phyloP scores from a whole-genome alignment of 1,140 invertebrate species.

The Holotrichia oblita region DNA sequence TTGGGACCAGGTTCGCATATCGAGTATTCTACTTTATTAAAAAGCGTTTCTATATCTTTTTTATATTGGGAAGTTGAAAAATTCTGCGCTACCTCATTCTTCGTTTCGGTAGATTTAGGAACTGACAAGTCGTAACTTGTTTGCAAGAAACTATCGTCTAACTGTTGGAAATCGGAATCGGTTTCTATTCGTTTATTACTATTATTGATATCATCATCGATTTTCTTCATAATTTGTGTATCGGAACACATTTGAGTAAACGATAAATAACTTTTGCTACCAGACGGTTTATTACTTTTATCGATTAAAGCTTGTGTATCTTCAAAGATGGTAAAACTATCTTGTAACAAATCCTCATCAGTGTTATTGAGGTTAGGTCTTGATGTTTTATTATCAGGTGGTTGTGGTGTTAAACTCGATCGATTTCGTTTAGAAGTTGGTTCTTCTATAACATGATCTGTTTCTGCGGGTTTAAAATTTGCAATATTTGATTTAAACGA shows the following conservation, averaged over 20 bases:
- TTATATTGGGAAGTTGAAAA: constrained; percentile 49
- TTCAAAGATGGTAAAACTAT: constrained; percentile 2
- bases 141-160: not conserved
- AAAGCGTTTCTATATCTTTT: constrained; percentile 53
- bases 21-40: constrained; percentile 55
- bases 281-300: not conserved
- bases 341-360: not conserved
- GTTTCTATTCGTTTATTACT: not conserved
- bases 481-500: not conserved
- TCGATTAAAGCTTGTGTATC: constrained; percentile 18
- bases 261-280: not conserved
- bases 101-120: not conserved
- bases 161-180: not conserved
- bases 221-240: constrained; percentile 47
- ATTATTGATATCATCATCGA: constrained; percentile 42
- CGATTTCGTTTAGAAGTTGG: not conserved
- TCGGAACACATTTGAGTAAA: constrained; percentile 36
- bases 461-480: too few relatives aligned
- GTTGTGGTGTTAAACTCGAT: not conserved
- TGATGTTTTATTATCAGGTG: too few relatives aligned
- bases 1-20: constrained; percentile 53
- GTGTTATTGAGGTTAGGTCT: not conserved
- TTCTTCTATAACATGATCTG: not conserved
- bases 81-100: not conserved
- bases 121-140: constrained; percentile 1